These are phyloP conservation scores for Opisthocomus hoazin DNA, from an alignment of 2,113 vertebrate genomes.

Conservation along the genomic window DNA sequence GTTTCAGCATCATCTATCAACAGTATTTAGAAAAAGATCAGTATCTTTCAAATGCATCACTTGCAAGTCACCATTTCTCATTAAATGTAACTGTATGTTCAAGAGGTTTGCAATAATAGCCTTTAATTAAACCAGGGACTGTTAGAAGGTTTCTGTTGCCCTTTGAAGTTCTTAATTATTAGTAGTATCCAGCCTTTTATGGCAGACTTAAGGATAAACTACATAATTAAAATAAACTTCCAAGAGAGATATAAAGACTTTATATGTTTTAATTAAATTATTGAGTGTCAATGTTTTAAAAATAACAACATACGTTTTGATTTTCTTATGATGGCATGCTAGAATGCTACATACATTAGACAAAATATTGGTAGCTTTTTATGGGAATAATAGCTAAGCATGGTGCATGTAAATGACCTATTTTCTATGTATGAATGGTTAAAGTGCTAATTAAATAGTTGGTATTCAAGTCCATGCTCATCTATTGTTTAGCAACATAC, in stretches of 20 bases:
- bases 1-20: conserved; percentile 32
- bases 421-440: conserved; percentile 79
- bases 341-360: conserved; percentile 61
- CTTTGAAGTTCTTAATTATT: conserved; percentile 71
- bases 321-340: conserved; percentile 47
- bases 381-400: conserved; percentile 81
- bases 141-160: conserved; percentile 60
- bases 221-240: conserved; percentile 65
- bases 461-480: conserved; percentile 73
- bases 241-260: conserved; percentile 62
- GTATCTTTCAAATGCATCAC: conserved; percentile 52
- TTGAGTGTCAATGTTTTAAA: conserved; percentile 55
- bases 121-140: conserved; percentile 70
- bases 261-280: conserved; percentile 59
- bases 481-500: conserved; percentile 78
- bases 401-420: conserved; percentile 86
- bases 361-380: conserved; percentile 72
- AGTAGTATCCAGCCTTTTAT: conserved; percentile 64
- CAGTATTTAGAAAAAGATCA: conserved; percentile 56
- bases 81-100: conserved; percentile 68
- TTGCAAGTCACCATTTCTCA: conserved; percentile 62
- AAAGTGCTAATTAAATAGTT: conserved; percentile 89
- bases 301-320: conserved; percentile 56
- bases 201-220: conserved; percentile 66
- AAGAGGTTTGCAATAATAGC: conserved; percentile 63